Conservation (phyloP, 1,140 invertebrate species). For the Palaemon carinicauda region DNA sequence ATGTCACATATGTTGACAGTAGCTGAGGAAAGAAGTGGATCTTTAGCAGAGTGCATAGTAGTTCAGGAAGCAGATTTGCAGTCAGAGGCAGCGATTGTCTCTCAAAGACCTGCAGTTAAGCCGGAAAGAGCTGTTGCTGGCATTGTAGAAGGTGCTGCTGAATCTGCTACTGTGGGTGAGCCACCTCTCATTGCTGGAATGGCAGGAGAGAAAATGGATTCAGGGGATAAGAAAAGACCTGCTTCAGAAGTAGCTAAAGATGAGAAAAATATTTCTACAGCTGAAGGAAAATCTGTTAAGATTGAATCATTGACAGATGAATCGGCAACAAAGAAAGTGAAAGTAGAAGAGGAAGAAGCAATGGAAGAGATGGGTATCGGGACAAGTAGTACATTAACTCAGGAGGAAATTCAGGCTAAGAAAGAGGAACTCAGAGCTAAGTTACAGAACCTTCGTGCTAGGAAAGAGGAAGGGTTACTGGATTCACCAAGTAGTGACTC, state of each 20-base stretch:
- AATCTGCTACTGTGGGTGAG: slow-evolving; percentile 46
- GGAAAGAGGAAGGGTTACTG: neutral
- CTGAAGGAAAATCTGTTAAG: neutral
- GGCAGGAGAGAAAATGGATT: neutral
- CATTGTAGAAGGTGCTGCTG: slow-evolving; percentile 42
- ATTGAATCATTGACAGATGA: slow-evolving; percentile 21
- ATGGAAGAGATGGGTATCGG: neutral
- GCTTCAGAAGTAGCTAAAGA: slow-evolving; percentile 33
- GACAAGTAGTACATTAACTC: neutral
- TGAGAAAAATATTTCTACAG: slow-evolving; percentile 32
- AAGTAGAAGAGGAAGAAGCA: neutral
- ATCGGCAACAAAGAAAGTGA: slow-evolving; percentile 32
- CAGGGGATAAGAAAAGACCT: slow-evolving; percentile 18
- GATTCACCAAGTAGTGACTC: slow-evolving; percentile 29
- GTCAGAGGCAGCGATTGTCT: slow-evolving; percentile 31
- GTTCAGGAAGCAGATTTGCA: slow-evolving; percentile 48
- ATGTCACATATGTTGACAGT: slow-evolving; percentile 40
- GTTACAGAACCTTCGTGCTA: neutral
- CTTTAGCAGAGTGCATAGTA: slow-evolving; percentile 37
- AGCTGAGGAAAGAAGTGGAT: slow-evolving; percentile 40
- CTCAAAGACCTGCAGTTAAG: slow-evolving; percentile 40
- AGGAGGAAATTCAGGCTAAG: neutral
- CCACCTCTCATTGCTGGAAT: slow-evolving; percentile 39
- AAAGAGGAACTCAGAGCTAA: slow-evolving; percentile 2
- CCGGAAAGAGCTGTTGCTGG: slow-evolving; percentile 47